Evolutionary conservation across 2,113 vertebrate genomes (phyloP).

Genomic region (Pungitius pungitius): DNA sequence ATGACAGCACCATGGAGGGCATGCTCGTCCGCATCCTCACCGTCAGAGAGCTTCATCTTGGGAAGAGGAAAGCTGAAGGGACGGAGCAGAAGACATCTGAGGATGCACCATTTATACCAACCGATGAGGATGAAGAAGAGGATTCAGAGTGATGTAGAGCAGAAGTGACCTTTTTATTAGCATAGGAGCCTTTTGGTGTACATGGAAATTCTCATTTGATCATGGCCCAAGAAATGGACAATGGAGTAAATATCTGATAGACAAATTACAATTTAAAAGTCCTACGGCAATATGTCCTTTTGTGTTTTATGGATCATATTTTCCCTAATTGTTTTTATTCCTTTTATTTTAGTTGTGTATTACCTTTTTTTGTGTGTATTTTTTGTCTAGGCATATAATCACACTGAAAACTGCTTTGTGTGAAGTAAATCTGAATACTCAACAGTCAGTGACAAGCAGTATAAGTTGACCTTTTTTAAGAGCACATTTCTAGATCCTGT

Average conservation of each 20-base stretch:
- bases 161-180: slow-evolving; percentile 51
- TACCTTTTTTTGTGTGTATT: background rate
- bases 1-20: slow-evolving; percentile 90
- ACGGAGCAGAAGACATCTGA: accelerated
- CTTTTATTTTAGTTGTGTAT: slow-evolving; percentile 19
- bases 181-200: slow-evolving; percentile 24
- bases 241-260: background rate
- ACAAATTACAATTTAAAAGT: background rate
- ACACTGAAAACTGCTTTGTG: slow-evolving; percentile 8
- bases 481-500: background rate
- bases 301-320: slow-evolving; percentile 5
- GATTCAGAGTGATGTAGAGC: slow-evolving; percentile 58
- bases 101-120: slow-evolving; percentile 42
- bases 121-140: slow-evolving; percentile 25
- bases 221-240: background rate
- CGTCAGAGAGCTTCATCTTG: slow-evolving; percentile 90
- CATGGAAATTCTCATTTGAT: slow-evolving; percentile 33
- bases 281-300: background rate
- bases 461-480: background rate
- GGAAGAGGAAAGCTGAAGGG: slow-evolving; percentile 71
- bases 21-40: slow-evolving; percentile 95
- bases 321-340: slow-evolving; percentile 10
- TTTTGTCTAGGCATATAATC: background rate
- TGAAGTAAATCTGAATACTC: background rate
- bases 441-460: background rate